phyloP scores from a whole-genome alignment of 2,888 invertebrate species.

The Drosophila differens region DNA sequence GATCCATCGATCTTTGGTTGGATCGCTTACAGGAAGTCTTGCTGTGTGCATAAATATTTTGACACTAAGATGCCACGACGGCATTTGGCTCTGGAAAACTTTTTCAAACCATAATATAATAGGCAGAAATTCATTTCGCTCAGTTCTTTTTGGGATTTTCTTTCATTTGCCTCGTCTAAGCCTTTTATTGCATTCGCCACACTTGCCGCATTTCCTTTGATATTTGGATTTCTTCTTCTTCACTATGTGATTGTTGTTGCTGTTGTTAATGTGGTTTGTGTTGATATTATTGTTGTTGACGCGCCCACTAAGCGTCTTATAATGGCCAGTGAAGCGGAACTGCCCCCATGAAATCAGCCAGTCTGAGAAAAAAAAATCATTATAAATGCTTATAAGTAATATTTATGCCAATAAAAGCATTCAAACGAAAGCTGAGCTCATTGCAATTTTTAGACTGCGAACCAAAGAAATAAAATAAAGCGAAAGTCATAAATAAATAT shows the following conservation, averaged over 20 bases:
- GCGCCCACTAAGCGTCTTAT: constrained; percentile 65
- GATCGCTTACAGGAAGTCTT: constrained; percentile 70
- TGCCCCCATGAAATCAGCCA: constrained; percentile 8
- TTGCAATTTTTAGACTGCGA: constrained; percentile 29
- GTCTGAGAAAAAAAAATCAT: constrained; percentile 21
- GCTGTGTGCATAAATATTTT: constrained; percentile 77
- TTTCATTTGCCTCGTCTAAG: constrained; percentile 59
- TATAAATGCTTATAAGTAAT: constrained; percentile 28
- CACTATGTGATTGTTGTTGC: constrained; percentile 1
- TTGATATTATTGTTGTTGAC: constrained; percentile 13
- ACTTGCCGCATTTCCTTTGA: constrained; percentile 64
- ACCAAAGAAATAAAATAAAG: not conserved
- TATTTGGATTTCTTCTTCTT: constrained; percentile 16
- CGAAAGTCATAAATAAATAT: constrained; percentile 1
- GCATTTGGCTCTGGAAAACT: constrained; percentile 5
- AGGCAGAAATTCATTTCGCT: constrained; percentile 15
- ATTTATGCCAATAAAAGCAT: constrained; percentile 19
- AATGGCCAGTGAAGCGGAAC: constrained; percentile 47
- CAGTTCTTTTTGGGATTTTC: constrained; percentile 35
- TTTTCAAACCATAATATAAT: not conserved
- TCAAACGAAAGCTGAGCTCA: constrained; percentile 26
- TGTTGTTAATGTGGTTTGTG: not conserved
- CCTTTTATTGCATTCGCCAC: constrained; percentile 69
- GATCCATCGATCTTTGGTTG: constrained; percentile 46
- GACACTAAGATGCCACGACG: constrained; percentile 67